Evolutionary conservation across 1,140 invertebrate genomes (phyloP).

Genomic region (Ladona fulva): DNA sequence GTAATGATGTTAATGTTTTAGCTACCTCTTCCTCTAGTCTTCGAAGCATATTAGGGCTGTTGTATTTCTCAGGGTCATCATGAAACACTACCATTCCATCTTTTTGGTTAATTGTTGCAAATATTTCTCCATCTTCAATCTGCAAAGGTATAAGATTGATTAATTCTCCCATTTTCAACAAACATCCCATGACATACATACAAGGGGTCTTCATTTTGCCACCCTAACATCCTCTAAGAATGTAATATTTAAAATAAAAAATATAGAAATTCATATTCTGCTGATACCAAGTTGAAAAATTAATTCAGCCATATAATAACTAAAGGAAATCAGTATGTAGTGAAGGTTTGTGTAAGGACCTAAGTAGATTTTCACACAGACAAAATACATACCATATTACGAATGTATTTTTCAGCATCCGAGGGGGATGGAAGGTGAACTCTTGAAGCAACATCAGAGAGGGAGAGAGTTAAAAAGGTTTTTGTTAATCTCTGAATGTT

Average conservation of each 20-base stretch:
- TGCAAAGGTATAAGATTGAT: slow-evolving; percentile 35
- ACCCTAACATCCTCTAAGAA: too few relatives aligned
- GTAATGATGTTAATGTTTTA: too few relatives aligned
- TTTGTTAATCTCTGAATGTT: slow-evolving; percentile 96
- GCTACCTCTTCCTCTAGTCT: slow-evolving; percentile 64
- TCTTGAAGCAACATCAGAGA: slow-evolving; percentile 86
- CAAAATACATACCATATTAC: slow-evolving; percentile 87
- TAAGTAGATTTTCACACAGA: too few relatives aligned
- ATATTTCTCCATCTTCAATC: slow-evolving; percentile 97
- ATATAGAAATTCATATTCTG: too few relatives aligned
- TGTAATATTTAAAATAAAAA: too few relatives aligned
- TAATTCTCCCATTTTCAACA: neutral
- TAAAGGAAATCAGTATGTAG: too few relatives aligned
- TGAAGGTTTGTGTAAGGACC: too few relatives aligned
- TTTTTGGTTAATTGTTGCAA: slow-evolving; percentile 94
- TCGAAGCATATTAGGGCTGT: slow-evolving; percentile 75
- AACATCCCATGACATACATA: too few relatives aligned
- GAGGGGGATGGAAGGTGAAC: slow-evolving; percentile 72
- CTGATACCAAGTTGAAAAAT: too few relatives aligned
- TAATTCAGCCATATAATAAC: too few relatives aligned
- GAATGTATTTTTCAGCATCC: slow-evolving; percentile 88
- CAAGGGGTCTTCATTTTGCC: too few relatives aligned
- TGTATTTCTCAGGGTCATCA: slow-evolving; percentile 92
- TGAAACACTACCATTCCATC: slow-evolving; percentile 97
- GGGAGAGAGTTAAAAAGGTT: slow-evolving; percentile 90